phyloP scores from a whole-genome alignment of 2,797 vertebrate genomes.

The Protonibea diacanthus region DNA sequence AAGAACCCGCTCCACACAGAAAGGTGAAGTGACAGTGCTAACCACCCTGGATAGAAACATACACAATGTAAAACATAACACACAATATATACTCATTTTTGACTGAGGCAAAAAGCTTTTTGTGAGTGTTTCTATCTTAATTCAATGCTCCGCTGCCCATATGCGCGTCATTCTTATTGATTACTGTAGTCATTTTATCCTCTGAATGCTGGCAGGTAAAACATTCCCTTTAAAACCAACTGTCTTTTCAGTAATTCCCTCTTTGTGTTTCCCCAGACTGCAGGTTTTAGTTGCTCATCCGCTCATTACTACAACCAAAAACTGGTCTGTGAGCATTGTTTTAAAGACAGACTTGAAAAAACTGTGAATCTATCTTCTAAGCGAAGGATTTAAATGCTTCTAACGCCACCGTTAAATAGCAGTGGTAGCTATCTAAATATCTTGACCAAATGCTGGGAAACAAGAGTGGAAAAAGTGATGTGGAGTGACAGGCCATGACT shows the following conservation, averaged over 20 bases:
- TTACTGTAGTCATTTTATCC: conserved; percentile 8
- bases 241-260: not conserved
- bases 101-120: too few relatives aligned
- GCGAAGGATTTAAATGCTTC: not conserved
- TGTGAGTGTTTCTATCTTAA: too few relatives aligned
- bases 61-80: too few relatives aligned
- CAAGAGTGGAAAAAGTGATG: conserved; percentile 51
- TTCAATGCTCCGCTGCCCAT: not conserved
- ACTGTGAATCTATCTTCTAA: not conserved
- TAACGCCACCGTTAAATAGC: not conserved
- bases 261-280: not conserved
- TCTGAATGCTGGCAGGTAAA: not conserved
- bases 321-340: not conserved
- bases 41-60: too few relatives aligned
- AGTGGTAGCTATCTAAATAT: conserved; percentile 5
- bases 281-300: not conserved
- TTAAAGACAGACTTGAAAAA: not conserved
- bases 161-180: conserved; percentile 7
- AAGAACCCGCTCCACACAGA: too few relatives aligned
- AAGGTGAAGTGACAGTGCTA: too few relatives aligned
- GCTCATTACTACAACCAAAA: not conserved
- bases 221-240: not conserved
- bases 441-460: conserved; percentile 42
- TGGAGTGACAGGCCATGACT: conserved; percentile 58
- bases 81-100: too few relatives aligned